phyloP scores from a whole-genome alignment of 2,888 invertebrate species.

The Apodemia hepburni region DNA sequence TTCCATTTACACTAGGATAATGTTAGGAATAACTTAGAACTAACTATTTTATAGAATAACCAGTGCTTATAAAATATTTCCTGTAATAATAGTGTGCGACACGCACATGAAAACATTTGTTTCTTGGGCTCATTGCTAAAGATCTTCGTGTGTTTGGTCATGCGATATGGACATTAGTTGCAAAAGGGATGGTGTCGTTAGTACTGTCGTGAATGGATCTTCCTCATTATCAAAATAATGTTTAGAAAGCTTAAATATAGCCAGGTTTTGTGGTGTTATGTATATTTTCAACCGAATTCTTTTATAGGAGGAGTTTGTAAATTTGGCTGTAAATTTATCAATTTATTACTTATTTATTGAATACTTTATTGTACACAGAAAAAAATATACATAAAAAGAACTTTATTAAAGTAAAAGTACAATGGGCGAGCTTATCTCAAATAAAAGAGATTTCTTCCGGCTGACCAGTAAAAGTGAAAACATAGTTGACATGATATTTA shows the following conservation, averaged over 20 bases:
- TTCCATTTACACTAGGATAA: too few species aligned
- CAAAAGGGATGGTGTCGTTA: slow-evolving; percentile 32
- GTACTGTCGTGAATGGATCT: background rate
- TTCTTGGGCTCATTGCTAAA: slow-evolving; percentile 34
- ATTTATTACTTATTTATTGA: too few species aligned
- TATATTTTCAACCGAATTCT: too few species aligned
- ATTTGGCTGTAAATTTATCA: too few species aligned
- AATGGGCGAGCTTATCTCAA: too few species aligned
- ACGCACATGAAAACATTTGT: slow-evolving; percentile 40
- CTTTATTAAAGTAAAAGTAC: too few species aligned
- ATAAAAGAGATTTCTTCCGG: too few species aligned
- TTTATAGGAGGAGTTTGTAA: too few species aligned
- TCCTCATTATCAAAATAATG: background rate
- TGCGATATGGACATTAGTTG: slow-evolving; percentile 47
- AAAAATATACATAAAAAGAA: too few species aligned
- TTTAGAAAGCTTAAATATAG: background rate
- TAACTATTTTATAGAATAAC: slow-evolving; percentile 23
- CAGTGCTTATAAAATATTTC: slow-evolving; percentile 36
- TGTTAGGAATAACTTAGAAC: background rate
- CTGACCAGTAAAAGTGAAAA: too few species aligned
- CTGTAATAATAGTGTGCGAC: slow-evolving; percentile 39
- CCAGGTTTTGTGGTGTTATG: background rate
- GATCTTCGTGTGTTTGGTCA: slow-evolving; percentile 31
- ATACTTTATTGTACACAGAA: too few species aligned
- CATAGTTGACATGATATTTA: too few species aligned